Evolutionary conservation across 2,888 invertebrate genomes (phyloP).

Genomic region (Drosophila phalerata): DNA sequence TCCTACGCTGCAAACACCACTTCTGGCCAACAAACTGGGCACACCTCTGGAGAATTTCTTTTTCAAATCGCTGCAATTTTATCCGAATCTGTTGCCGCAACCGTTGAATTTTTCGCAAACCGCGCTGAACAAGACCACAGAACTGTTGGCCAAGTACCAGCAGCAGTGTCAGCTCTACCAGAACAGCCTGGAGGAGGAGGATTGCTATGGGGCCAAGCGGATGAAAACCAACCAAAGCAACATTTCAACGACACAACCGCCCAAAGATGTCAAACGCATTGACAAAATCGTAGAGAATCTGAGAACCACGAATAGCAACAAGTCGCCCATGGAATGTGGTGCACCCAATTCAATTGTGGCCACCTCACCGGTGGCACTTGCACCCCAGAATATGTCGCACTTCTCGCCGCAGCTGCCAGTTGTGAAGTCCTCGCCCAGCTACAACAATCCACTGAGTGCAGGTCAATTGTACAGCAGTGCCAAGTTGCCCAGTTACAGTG

Average conservation of each 20-base stretch:
- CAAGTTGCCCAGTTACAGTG: constrained; percentile 61
- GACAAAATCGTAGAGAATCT: constrained; percentile 85
- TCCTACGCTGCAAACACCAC: constrained; percentile 59
- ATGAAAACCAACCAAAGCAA: constrained; percentile 48
- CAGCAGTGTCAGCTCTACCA: constrained; percentile 84
- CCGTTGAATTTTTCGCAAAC: constrained; percentile 86
- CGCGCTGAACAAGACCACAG: constrained; percentile 84
- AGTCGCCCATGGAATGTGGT: constrained; percentile 66
- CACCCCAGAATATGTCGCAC: constrained; percentile 68
- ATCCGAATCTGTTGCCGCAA: constrained; percentile 84
- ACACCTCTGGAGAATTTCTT: constrained; percentile 85
- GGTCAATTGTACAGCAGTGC: constrained; percentile 59
- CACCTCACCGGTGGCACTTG: constrained; percentile 63
- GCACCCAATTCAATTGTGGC: constrained; percentile 66
- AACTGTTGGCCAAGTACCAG: constrained; percentile 84
- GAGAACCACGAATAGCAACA: constrained; percentile 46
- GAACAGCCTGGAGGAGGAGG: constrained; percentile 67
- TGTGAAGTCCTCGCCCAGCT: constrained; percentile 66
- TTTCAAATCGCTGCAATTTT: constrained; percentile 85
- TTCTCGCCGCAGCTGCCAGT: constrained; percentile 74
- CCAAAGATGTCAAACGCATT: constrained; percentile 85
- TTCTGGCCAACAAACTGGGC: constrained; percentile 75
- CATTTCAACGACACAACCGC: constrained; percentile 41
- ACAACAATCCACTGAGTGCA: constrained; percentile 45
- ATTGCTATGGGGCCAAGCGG: constrained; percentile 73